Base-by-base conservation (phyloP, 2,888 invertebrate genomes). In the Gastrophysa polygoni region DNA sequence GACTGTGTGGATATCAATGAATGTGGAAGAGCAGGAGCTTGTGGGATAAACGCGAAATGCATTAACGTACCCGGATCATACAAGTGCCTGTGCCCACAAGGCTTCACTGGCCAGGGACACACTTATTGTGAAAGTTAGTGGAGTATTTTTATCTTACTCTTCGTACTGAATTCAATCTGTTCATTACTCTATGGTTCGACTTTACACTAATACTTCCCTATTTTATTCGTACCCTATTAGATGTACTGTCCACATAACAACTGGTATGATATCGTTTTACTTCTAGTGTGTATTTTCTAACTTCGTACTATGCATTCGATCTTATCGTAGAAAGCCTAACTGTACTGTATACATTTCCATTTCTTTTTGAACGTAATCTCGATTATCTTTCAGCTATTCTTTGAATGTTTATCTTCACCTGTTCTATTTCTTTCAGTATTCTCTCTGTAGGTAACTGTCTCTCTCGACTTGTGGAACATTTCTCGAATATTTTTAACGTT, bases 51-150 rank as follows among this genome's bases (percentile, higher is more conserved):
- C 81, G 90, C 92, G 69, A 88, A 89, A 81, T 93, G 93, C 83
- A 87, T 89, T 81, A 93, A 93, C 82, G 86, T 89, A 56, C 89
- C 89, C n/a, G 93, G 93, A 73, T 89, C 90, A 59, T 91, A 87
- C 84, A 89, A 89, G 78, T 92, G 92, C 81, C 83, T 89, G 68
- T 92, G 92, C 79, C 90, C 90, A 28, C 86, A 85, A 72, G 91
- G 92, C 69, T 91, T 90, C 83, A 85, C 86, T 71, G 91, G 91
- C 76, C 89, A 90, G 80, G 89, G 91, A 74, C 86, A 88, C 77
- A 86, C 87, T 70, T 87, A 87, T 73, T 91, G 91, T 83, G 88
- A 90, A 88, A 91, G 91, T 91, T 87, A 89, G 89, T 85, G 61
- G 49, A 63, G 55, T 63, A n/a, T 44, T 47, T 24, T 44, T 44